Base-by-base conservation (phyloP, 2,888 invertebrate species). In the Lobophora halterata region DNA sequence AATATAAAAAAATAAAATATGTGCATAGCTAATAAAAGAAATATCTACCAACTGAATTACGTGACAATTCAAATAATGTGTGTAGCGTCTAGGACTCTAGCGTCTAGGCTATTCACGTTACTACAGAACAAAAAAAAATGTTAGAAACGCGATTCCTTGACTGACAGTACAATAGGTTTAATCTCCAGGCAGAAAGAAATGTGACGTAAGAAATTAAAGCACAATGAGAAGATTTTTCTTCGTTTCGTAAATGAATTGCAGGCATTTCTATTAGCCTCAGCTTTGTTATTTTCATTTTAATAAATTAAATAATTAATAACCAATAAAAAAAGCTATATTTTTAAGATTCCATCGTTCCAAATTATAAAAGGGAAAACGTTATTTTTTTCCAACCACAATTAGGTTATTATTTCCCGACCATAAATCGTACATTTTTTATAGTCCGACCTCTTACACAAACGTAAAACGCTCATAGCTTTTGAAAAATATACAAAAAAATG, bases 161-260 rank as follows among this genome's bases (percentile, higher is more conserved):
- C 71, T 79, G 78, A 76, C 79, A 68, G 72, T 69, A 79, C 78
- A 82, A 81, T 79, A 69, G 70, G 66, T 78, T 79, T 81, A 80
- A 80, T 82, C 76, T 80, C 69, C 72, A 65, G 67, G 65, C 60
- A 56, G 66, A 63, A 58, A 66, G 71, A 74, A 73, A 70, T 63
- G 66, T 72, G 66, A 68, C 62, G 59, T 52, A 59, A 66, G 61
- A 60, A 59, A 60, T 65, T 65, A 58, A 58, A 49, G 55, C 48
- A 48, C 48, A 48, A 46, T 48, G 39, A 43, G 38, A 35, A 31
- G 37, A 36, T 25, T 37, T 48, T 48, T 40, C 43, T 30, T 37
- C 29, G 35, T 38, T 44, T 48, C 27, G 28, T 13, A 39, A 34
- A 19, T 37, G 37, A 41, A 37, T 40, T 12, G 14, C 23, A 28